Evolutionary conservation across 1,140 invertebrate genomes (phyloP).

Genomic region (Stegodyphus mimosarum): DNA sequence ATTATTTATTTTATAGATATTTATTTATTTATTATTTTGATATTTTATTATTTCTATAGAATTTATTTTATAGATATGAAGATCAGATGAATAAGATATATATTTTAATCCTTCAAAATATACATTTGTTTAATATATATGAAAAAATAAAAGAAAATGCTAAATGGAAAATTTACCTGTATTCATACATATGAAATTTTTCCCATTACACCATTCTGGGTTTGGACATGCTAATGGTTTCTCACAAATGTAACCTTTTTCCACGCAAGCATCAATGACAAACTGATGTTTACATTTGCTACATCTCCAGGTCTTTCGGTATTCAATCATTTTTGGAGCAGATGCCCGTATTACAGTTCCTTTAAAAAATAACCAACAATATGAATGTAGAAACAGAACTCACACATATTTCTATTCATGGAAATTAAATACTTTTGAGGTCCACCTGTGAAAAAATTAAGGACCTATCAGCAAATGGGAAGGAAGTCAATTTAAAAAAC

Average conservation of each 20-base stretch:
- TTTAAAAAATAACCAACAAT: slow-evolving; percentile 61
- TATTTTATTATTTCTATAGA: not conserved
- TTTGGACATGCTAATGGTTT: slow-evolving; percentile 52
- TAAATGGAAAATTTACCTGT: slow-evolving; percentile 9
- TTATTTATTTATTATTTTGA: not conserved
- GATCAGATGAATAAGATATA: not conserved
- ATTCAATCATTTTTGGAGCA: slow-evolving; percentile 81
- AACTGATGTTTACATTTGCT: slow-evolving; percentile 80
- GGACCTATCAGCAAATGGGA: too few species aligned
- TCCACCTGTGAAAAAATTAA: too few species aligned
- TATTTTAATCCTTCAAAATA: not conserved
- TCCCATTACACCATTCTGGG: slow-evolving; percentile 41
- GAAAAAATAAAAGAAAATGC: not conserved
- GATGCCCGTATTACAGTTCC: slow-evolving; percentile 83
- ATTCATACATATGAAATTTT: slow-evolving; percentile 42
- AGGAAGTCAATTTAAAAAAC: slow-evolving; percentile 73
- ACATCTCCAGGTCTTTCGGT: slow-evolving; percentile 79
- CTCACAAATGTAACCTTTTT: slow-evolving; percentile 32
- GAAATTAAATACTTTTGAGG: too few species aligned
- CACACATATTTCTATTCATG: too few species aligned
- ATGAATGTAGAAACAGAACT: slow-evolving; percentile 65
- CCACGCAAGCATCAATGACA: slow-evolving; percentile 69
- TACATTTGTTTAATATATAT: not conserved
- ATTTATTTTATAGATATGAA: not conserved
- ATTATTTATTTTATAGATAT: too few species aligned